Percentiles rank a stretch among this genome's conserved stretches.
These are phyloP conservation scores for Morpho helenor DNA, from an alignment of 2,888 invertebrate species.

Conservation along the genomic window DNA sequence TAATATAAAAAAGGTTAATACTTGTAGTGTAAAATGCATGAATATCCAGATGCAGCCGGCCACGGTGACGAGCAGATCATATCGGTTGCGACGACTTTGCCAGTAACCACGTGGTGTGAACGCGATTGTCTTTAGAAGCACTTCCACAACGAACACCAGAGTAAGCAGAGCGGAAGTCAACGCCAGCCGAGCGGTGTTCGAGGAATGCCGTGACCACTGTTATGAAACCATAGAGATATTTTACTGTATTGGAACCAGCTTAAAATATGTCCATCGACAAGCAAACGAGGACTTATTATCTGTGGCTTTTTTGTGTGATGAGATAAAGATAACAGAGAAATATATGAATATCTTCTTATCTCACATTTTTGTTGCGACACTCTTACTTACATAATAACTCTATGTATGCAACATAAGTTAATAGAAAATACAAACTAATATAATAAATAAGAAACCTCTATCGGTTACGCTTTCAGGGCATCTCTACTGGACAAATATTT, in stretches of 20 bases:
- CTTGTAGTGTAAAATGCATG: constrained; percentile 92
- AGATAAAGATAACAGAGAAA: too few relatives aligned
- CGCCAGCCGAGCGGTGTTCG: constrained; percentile 89
- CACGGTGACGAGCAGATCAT: constrained; percentile 97
- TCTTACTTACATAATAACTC: too few relatives aligned
- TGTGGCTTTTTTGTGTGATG: too few relatives aligned
- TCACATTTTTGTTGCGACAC: too few relatives aligned
- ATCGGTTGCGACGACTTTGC: constrained; percentile 98
- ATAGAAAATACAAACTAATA: neutral
- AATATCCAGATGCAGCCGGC: constrained; percentile 98
- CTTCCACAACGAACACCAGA: constrained; percentile 96
- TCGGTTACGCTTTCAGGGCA: too few relatives aligned
- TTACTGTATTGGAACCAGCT: too few relatives aligned
- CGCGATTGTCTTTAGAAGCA: constrained; percentile 98
- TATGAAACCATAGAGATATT: constrained; percentile 27
- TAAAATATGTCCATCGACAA: too few relatives aligned
- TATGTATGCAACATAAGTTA: neutral
- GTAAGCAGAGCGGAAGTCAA: constrained; percentile 93
- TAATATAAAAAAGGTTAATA: constrained; percentile 39
- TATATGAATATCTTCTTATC: too few relatives aligned
- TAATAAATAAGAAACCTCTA: too few relatives aligned
- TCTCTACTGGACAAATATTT: too few relatives aligned
- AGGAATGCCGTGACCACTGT: constrained; percentile 93
- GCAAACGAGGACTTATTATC: too few relatives aligned
- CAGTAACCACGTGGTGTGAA: constrained; percentile 99